Evolutionary conservation across 1,140 invertebrate species (phyloP).

Genomic region (Drosophila athabasca): DNA sequence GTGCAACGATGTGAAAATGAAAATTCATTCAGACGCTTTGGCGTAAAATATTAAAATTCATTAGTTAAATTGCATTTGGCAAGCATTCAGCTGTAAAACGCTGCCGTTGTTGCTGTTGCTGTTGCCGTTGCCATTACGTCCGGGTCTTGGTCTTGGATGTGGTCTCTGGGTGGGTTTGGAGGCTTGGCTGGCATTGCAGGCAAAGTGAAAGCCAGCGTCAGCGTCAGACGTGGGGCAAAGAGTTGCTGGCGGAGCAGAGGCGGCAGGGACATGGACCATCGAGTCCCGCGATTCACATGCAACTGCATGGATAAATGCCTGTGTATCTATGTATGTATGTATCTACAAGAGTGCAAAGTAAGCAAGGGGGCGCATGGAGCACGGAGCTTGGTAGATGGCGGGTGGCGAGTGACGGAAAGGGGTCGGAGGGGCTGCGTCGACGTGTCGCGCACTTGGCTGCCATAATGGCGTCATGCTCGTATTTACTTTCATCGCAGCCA

Average conservation of each 20-base stretch:
- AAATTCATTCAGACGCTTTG: slow-evolving; percentile 80
- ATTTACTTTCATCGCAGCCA: slow-evolving; percentile 80
- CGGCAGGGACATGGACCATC: neutral
- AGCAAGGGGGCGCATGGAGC: neutral
- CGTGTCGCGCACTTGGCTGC: slow-evolving; percentile 74
- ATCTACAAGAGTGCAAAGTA: slow-evolving; percentile 25
- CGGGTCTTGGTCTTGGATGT: slow-evolving; percentile 40
- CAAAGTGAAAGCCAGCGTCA: slow-evolving; percentile 52
- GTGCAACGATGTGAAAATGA: slow-evolving; percentile 83
- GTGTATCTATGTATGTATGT: slow-evolving; percentile 40
- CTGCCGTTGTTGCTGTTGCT: slow-evolving; percentile 35
- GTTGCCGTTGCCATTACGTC: slow-evolving; percentile 37
- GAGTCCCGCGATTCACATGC: slow-evolving; percentile 26
- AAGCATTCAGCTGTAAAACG: slow-evolving; percentile 80
- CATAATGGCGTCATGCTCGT: slow-evolving; percentile 80
- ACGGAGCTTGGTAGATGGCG: neutral
- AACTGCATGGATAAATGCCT: slow-evolving; percentile 25
- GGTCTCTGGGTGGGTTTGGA: slow-evolving; percentile 40
- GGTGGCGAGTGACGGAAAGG: neutral
- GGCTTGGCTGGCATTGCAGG: slow-evolving; percentile 34
- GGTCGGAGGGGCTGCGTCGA: slow-evolving; percentile 29
- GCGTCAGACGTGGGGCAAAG: slow-evolving; percentile 9
- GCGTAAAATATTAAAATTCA: slow-evolving; percentile 83
- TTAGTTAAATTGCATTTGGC: slow-evolving; percentile 83
- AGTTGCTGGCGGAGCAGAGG: slow-evolving; percentile 3